Evolutionary conservation across 2,113 vertebrate species (phyloP).

Genomic region (Clinocottus analis): DNA sequence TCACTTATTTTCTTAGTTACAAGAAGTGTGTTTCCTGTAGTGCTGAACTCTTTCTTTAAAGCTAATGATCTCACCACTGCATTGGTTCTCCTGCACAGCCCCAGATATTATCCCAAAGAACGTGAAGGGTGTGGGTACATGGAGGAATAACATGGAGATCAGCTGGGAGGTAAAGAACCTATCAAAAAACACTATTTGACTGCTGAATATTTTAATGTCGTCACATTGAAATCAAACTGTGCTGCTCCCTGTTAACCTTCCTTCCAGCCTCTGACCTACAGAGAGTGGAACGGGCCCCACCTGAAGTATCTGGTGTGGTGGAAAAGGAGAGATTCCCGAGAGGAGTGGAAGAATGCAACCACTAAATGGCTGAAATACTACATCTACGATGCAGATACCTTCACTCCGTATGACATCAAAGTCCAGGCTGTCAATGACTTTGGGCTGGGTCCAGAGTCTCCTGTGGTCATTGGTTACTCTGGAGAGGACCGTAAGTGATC

Average conservation of each 20-base stretch:
- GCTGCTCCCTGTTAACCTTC: neutral
- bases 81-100: conserved; percentile 80
- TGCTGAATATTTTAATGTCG: neutral
- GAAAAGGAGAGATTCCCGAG: conserved; percentile 89
- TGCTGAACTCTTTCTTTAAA: neutral
- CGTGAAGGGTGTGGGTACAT: conserved; percentile 91
- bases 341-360: conserved; percentile 93
- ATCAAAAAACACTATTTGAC: neutral
- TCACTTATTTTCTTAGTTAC: neutral
- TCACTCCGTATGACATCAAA: conserved; percentile 94
- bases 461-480: conserved; percentile 91
- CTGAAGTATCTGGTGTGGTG: conserved; percentile 94
- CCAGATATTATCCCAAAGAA: conserved; percentile 93
- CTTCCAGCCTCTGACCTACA: conserved; percentile 83
- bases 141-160: conserved; percentile 98
- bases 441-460: conserved; percentile 91
- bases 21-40: neutral
- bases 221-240: neutral
- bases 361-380: conserved; percentile 88
- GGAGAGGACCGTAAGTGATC: conserved; percentile 96
- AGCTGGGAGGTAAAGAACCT: conserved; percentile 90
- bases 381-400: conserved; percentile 93
- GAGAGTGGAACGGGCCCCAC: conserved; percentile 93
- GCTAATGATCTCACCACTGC: neutral
- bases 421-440: conserved; percentile 96